A percentile compares a stretch with the other conserved stretches of the same genome.
Evolutionary conservation across 2,797 vertebrate genomes (phyloP).

Genomic region (Luscinia megarhynchos): DNA sequence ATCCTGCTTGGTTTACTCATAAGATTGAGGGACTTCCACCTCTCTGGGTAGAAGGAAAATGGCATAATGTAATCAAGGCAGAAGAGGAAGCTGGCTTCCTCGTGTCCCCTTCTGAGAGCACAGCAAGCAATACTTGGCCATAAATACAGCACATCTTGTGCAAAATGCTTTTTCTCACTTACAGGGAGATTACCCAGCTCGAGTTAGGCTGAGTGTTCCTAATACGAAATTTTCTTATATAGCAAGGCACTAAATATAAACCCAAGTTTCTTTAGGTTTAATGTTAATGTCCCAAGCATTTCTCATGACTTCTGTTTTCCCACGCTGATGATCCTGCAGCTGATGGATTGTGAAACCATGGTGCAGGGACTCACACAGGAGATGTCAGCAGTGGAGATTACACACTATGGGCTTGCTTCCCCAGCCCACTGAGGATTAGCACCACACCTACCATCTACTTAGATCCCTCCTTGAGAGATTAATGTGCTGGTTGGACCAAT

Average conservation of each 20-base stretch:
- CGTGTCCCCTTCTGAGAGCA: background rate
- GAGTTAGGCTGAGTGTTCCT: background rate
- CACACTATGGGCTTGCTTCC: background rate
- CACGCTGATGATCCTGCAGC: background rate
- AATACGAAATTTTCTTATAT: background rate
- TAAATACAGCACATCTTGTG: background rate
- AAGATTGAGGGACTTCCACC: background rate
- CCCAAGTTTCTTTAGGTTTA: background rate
- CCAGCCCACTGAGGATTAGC: conserved; percentile 41
- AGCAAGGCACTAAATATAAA: background rate
- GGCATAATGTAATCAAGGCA: background rate
- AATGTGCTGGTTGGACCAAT: background rate
- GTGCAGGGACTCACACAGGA: background rate
- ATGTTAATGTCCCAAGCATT: conserved; percentile 12
- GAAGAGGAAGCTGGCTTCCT: background rate
- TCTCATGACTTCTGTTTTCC: conserved; percentile 50
- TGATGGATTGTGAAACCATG: conserved; percentile 34
- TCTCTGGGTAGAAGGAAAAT: background rate
- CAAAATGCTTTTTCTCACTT: background rate
- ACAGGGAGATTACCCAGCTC: background rate
- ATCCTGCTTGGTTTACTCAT: background rate
- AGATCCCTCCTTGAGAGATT: conserved; percentile 24
- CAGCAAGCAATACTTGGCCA: background rate
- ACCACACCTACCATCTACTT: conserved; percentile 44
- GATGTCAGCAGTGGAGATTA: conserved; percentile 35